Base-by-base conservation (phyloP, 2,888 invertebrate genomes). In the Plemyria rubiginata region DNA sequence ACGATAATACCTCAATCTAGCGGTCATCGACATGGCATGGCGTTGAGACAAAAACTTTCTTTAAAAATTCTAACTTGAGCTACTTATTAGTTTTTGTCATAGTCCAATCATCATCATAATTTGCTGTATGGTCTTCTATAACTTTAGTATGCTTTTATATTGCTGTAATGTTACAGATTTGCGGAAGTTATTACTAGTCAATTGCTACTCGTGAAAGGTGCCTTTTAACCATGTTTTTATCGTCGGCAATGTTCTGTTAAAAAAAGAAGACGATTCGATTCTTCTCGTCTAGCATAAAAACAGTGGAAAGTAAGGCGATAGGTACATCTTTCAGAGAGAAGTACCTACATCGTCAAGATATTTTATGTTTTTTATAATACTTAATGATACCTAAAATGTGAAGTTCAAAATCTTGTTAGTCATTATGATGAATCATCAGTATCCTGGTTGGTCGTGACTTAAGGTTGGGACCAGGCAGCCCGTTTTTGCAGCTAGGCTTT, bases 401-500 rank as follows among this genome's bases (percentile, higher is more conserved):
- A 46, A 48, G 13, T 28, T 60, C 60, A 65, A 65, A 65, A 58
- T 41, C 22, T 50, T 13, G 51, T 54, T 53, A 54, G 64, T 63
- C 56, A 67, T 49, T 66, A 62, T 64, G 50, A 58, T 70, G 67
- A 68, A 63, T 65, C 68, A 66, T 62, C 66, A 57, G 54, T 49
- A 60, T 67, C 68, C 56, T 57, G 65, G n/a, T 59, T 51, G 46
- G 40, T 70, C 68, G 70, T 72, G 73, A 71, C 70, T 54, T 51
- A 60, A 59, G 58, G 43, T 50, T 59, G 60, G 53, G 52, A 57
- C 41, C 60, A 59, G 62, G 55, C 36, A 54, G 56, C 60, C 58
- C 52, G 59, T 79, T 80, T 81, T 79, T 76, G 68, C 72, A 62
- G 70, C 72, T 77, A 70, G 70, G 74, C 70, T 78, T 77, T 70